phyloP scores from a whole-genome alignment of 2,797 vertebrate species.

The Cossypha polioptera region DNA sequence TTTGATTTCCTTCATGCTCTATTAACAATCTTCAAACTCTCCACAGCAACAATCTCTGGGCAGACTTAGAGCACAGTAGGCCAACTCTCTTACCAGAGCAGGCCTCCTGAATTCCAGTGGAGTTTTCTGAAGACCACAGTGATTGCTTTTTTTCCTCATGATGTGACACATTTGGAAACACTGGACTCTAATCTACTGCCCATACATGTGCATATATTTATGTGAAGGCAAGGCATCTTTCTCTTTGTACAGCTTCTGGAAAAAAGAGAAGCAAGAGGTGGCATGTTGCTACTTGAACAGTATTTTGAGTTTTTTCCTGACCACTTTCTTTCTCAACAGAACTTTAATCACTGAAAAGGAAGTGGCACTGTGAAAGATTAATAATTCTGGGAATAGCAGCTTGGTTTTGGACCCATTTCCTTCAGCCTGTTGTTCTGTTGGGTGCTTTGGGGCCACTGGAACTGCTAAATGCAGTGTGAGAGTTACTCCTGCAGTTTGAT shows the following conservation, averaged over 20 bases:
- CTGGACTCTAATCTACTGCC: background rate
- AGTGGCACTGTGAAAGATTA: background rate
- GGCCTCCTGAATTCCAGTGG: background rate
- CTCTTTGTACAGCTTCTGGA: background rate
- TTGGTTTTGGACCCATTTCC: background rate
- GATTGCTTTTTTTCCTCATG: background rate
- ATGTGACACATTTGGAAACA: background rate
- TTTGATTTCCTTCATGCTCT: background rate
- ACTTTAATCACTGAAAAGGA: background rate
- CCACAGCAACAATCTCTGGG: background rate
- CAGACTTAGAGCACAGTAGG: background rate
- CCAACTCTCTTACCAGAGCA: background rate
- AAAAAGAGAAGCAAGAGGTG: background rate
- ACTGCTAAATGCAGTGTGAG: background rate
- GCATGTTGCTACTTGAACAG: background rate
- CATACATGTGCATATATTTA: background rate
- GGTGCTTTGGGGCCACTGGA: background rate
- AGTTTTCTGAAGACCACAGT: background rate
- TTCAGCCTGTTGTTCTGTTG: background rate
- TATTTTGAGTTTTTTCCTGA: background rate
- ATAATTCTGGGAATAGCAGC: background rate
- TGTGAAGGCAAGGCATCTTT: background rate
- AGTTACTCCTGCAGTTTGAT: background rate
- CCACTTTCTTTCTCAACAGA: background rate
- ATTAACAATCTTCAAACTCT: background rate